Conservation (phyloP, 2,113 vertebrate genomes). For the Rhegmatorhina hoffmannsi region DNA sequence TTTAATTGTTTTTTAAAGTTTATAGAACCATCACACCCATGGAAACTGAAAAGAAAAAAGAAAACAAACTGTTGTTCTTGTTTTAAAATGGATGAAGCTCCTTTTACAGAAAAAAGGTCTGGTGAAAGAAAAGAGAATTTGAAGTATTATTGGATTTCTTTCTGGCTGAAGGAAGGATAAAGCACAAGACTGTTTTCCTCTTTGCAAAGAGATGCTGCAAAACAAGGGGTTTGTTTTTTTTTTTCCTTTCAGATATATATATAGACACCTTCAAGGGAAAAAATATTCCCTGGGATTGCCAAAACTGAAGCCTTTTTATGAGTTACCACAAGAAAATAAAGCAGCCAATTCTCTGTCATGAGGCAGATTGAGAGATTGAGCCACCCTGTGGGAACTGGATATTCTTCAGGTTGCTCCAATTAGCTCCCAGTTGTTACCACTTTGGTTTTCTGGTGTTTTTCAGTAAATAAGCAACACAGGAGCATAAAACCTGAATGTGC, state of each 20-base stretch:
- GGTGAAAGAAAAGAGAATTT: not conserved
- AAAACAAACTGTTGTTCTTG: not conserved
- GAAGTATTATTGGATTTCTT: not conserved
- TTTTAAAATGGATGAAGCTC: not conserved
- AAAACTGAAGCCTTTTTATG: not conserved
- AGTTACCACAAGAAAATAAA: not conserved
- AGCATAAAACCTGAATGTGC: not conserved
- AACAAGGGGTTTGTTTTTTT: not conserved
- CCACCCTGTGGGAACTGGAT: not conserved
- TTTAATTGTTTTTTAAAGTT: not conserved
- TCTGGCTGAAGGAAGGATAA: not conserved
- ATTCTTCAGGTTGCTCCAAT: not conserved
- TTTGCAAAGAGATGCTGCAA: not conserved
- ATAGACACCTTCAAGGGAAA: not conserved
- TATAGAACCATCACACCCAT: not conserved
- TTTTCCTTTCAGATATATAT: rapidly evolving
- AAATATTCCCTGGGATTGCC: not conserved
- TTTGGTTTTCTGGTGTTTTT: not conserved
- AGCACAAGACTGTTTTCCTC: not conserved
- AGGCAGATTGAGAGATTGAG: not conserved
- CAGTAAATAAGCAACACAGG: not conserved
- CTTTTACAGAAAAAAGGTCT: not conserved
- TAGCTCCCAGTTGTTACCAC: not conserved
- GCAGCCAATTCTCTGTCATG: not conserved
- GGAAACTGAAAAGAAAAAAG: not conserved